These are phyloP conservation scores for Gymnocephalus cernua DNA, from an alignment of 2,113 vertebrate species.

Conservation along the genomic window DNA sequence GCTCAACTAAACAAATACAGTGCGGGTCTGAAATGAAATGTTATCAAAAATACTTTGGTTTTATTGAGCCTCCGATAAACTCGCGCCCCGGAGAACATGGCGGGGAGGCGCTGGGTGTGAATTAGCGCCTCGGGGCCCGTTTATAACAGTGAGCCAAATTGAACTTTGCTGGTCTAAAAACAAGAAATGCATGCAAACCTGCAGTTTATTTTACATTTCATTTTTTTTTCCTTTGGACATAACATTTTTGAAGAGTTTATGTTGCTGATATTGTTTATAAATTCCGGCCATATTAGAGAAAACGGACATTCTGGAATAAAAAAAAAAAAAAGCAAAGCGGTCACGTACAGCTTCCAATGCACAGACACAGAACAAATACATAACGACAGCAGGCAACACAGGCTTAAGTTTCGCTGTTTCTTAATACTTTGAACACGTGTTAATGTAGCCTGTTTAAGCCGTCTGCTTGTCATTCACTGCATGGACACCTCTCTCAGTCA, in stretches of 20 bases:
- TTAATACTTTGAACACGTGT: slow-evolving; percentile 59
- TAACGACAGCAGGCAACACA: slow-evolving; percentile 16
- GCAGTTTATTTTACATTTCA: not conserved
- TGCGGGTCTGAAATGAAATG: slow-evolving; percentile 75
- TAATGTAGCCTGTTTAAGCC: slow-evolving; percentile 44
- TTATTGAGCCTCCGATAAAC: slow-evolving; percentile 69
- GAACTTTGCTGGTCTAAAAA: slow-evolving; percentile 83
- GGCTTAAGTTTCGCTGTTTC: slow-evolving; percentile 37
- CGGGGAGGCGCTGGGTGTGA: slow-evolving; percentile 57
- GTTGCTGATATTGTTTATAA: not conserved
- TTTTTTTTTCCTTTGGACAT: not conserved
- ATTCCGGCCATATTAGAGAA: not conserved
- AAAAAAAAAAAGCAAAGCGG: not conserved
- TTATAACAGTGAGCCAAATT: slow-evolving; percentile 86
- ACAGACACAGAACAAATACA: not conserved
- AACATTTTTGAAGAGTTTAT: not conserved
- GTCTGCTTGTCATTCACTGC: slow-evolving; percentile 44
- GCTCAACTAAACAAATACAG: slow-evolving; percentile 39
- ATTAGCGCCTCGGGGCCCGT: slow-evolving; percentile 83
- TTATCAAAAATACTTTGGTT: slow-evolving; percentile 72
- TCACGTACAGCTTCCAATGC: no score
- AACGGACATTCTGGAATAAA: not conserved
- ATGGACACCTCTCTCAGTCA: slow-evolving; percentile 29
- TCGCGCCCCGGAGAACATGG: slow-evolving; percentile 71
- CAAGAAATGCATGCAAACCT: slow-evolving; percentile 21